Percentiles rank a stretch among this genome's conserved stretches.
phyloP scores from a whole-genome alignment of 2,797 vertebrate genomes.

The Artibeus lituratus region DNA sequence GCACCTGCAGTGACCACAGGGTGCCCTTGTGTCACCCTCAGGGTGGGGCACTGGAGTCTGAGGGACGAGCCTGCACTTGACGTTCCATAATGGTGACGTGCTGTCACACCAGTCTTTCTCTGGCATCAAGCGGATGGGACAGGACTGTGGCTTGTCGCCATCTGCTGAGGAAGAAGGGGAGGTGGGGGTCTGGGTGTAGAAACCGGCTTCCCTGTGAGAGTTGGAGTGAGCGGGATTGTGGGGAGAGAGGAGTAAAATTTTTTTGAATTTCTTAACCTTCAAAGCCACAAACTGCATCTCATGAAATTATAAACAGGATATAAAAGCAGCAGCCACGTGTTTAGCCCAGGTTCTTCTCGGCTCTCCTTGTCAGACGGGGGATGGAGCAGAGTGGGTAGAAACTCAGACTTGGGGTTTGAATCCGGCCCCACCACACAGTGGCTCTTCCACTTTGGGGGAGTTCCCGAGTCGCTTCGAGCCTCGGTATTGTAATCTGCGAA shows the following conservation, averaged over 20 bases:
- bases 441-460: not conserved
- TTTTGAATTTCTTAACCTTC: not conserved
- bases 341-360: not conserved
- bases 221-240: not conserved
- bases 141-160: not conserved
- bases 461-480: not conserved
- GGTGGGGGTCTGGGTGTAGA: not conserved
- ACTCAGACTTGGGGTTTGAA: not conserved
- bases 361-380: not conserved
- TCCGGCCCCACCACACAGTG: not conserved
- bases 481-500: not conserved
- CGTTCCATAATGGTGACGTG: not conserved
- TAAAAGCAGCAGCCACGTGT: not conserved
- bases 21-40: rapidly evolving
- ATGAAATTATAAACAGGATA: not conserved
- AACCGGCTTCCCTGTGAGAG: not conserved
- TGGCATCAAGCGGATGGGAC: too few species aligned
- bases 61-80: rapidly evolving
- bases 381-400: not conserved
- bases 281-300: not conserved
- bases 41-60: not conserved
- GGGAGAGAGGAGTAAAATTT: not conserved
- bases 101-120: not conserved
- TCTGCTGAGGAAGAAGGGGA: too few species aligned
- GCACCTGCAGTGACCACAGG: too few species aligned